Conservation (phyloP, 2,113 vertebrate genomes). For the Cricetomys ansorgei region DNA sequence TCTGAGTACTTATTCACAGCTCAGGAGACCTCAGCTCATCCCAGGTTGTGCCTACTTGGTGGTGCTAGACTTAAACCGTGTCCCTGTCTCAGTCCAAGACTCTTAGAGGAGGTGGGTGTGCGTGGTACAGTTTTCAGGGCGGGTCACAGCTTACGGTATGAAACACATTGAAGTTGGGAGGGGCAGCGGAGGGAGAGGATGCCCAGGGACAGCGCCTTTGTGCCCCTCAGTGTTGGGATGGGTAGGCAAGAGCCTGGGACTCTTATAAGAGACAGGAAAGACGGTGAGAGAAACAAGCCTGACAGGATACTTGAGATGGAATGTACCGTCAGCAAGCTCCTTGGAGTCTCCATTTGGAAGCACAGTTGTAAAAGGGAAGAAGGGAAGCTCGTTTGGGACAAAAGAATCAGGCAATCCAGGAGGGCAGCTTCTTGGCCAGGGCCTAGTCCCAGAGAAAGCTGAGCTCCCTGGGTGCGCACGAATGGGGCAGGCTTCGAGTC, state of each 20-base stretch:
- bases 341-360: background rate
- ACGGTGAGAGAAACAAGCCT: background rate
- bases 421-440: background rate
- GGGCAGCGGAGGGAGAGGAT: background rate
- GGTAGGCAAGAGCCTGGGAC: background rate
- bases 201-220: background rate
- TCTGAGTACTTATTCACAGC: background rate
- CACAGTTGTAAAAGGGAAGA: background rate
- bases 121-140: background rate
- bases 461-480: background rate
- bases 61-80: constrained; percentile 17
- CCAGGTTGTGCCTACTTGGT: background rate
- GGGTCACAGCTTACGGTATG: background rate
- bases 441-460: background rate
- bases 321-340: background rate
- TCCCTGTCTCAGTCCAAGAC: background rate
- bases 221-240: background rate
- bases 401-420: background rate
- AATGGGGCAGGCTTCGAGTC: background rate
- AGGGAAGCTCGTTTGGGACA: background rate
- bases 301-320: background rate
- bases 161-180: background rate
- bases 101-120: background rate
- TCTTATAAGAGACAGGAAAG: background rate
- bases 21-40: constrained; percentile 20